These are phyloP conservation scores for Coecobrya sp. DNA, from an alignment of 2,888 invertebrate genomes.

Conservation along the genomic window DNA sequence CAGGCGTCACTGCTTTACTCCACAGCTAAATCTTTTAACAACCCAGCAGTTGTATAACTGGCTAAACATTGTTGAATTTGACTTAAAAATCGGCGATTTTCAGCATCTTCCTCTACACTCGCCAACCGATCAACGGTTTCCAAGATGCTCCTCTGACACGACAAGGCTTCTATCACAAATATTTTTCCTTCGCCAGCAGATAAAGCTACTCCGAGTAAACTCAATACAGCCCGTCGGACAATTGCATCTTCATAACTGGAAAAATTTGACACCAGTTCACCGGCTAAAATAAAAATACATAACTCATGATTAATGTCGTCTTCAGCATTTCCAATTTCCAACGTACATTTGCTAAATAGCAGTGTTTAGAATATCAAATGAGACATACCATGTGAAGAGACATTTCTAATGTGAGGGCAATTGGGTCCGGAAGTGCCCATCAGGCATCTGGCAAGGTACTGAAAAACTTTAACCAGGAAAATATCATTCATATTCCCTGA, in stretches of 20 bases:
- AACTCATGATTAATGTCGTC: no score
- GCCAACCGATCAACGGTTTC: slow-evolving; percentile 58
- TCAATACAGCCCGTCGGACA: slow-evolving; percentile 82
- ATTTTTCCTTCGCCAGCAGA: slow-evolving; percentile 82
- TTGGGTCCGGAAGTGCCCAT: slow-evolving; percentile 81
- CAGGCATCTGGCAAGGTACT: slow-evolving; percentile 82
- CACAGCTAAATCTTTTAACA: slow-evolving; percentile 11
- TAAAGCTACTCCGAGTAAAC: slow-evolving; percentile 80
- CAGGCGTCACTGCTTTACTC: slow-evolving; percentile 4
- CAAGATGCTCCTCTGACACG: slow-evolving; percentile 71
- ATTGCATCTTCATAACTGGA: slow-evolving; percentile 78
- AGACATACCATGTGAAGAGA: slow-evolving; percentile 83
- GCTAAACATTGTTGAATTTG: slow-evolving; percentile 69
- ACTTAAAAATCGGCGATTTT: slow-evolving; percentile 75
- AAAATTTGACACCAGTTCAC: slow-evolving; percentile 81
- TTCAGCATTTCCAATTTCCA: no score
- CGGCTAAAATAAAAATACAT: slow-evolving; percentile 68
- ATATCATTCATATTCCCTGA: slow-evolving; percentile 74
- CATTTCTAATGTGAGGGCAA: slow-evolving; percentile 83
- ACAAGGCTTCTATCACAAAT: slow-evolving; percentile 83
- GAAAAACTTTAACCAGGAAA: slow-evolving; percentile 81
- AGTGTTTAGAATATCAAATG: no score
- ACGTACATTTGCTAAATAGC: no score
- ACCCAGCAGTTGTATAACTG: slow-evolving; percentile 21
- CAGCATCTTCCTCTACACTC: slow-evolving; percentile 75